Evolutionary conservation across 2,888 invertebrate species (phyloP), one percentile per base, ranked within the genome.

Genomic region (Himalopsyche japonica): DNA sequence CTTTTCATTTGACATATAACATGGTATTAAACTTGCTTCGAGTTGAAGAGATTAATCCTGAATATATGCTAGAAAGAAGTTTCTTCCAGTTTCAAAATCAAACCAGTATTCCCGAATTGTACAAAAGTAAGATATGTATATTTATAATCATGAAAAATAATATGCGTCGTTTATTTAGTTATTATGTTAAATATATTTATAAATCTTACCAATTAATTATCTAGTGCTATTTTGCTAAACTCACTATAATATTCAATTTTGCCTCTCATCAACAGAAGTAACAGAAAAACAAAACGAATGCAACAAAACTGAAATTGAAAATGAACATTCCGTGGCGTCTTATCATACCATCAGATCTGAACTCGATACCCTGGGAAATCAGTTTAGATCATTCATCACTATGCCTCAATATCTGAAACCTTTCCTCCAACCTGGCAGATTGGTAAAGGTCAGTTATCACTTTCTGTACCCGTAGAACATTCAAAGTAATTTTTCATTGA

Each of bases 51-150:
- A 99, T 99, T 82, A 99, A 99, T 92, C 99, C 99, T 0, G 99
- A 99, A 90, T 99, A 98, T 89, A 99, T 99, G 98, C 92, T 99
- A 89, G 99, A 99, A 89, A 93, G 98, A 86, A 98, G 98, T 88
- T 99, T 99, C 92, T 98, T 96, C 91, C 99, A 99, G 91, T 99
- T 99, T 89, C 99, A 99, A 92, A 99, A 99, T 92, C 99, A 98
- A 91, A 95, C 98, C 0, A 94, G 96, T 20, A 97, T 99, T 88
- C 99, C 99, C 0, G 95, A 95, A 76, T 93, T 99, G 18, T 95
- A 96, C 89, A 95, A 97, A 87, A 95, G 98, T 97, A 91, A 93
- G 94, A 70, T 20, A 57, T 81, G 12, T 12, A 70, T 18, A 34
- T 34, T 8, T 34, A 32, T 32, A 32, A 32, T 32, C 6, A 32